Conservation (phyloP, 2,113 vertebrate genomes). For the Gnathonemus longibarbis region DNA sequence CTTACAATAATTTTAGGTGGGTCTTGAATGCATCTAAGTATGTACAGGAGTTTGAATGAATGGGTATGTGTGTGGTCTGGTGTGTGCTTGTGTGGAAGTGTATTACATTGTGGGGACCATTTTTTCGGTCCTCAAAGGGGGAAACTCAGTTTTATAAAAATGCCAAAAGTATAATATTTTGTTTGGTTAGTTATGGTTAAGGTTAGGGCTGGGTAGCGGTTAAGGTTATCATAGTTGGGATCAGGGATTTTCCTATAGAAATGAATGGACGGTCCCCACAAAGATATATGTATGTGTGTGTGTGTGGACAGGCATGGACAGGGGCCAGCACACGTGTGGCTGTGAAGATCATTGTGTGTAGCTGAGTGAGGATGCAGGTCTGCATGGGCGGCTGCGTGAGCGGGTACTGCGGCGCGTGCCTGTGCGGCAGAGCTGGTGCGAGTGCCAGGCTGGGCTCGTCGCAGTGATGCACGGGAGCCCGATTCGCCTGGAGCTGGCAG, state of each 20-base stretch:
- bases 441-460: background rate
- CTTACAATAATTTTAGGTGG: background rate
- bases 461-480: background rate
- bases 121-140: background rate
- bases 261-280: background rate
- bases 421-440: background rate
- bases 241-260: background rate
- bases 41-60: background rate
- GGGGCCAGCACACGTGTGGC: background rate
- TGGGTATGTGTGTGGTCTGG: constrained; percentile 3
- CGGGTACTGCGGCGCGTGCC: background rate
- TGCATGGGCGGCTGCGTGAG: background rate
- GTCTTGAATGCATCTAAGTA: background rate
- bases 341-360: background rate
- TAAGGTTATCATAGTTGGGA: background rate
- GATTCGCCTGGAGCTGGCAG: constrained; percentile 36
- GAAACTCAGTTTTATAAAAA: background rate
- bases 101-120: background rate
- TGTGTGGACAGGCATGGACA: background rate
- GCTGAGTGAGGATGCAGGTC: constrained; percentile 1
- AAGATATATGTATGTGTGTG: background rate
- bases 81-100: background rate
- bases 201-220: background rate
- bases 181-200: background rate
- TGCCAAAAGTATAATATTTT: background rate